These are phyloP conservation scores for Steromphala cineraria DNA, from an alignment of 2,888 invertebrate species.

Conservation along the genomic window DNA sequence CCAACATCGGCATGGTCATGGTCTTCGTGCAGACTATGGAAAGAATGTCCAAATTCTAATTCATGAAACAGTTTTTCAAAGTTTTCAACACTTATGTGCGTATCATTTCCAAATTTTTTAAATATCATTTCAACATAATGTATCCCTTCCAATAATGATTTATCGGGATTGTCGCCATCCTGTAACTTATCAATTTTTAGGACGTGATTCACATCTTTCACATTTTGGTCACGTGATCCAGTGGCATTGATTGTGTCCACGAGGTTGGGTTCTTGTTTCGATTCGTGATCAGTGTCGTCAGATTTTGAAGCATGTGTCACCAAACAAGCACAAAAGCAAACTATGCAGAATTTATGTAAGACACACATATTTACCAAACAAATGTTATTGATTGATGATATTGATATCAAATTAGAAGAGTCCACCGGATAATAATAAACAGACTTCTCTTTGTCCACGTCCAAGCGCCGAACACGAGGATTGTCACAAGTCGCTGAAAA, in stretches of 20 bases:
- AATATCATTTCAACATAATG: neutral
- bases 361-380: neutral
- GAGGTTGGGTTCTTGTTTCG: neutral
- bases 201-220: neutral
- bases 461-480: too few species aligned
- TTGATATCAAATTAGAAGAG: neutral
- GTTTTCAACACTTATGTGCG: neutral
- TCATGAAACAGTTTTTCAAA: neutral
- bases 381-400: neutral
- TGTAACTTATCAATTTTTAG: neutral
- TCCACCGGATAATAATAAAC: neutral
- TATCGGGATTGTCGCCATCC: neutral
- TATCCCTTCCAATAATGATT: neutral
- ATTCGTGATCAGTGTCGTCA: neutral
- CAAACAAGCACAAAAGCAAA: neutral
- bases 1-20: neutral
- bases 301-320: neutral
- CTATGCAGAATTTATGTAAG: neutral
- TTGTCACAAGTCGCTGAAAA: too few species aligned
- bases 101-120: neutral
- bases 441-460: neutral
- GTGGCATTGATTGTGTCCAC: too few species aligned
- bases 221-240: neutral
- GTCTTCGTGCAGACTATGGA: neutral
- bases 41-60: neutral